phyloP scores from a whole-genome alignment of 2,888 invertebrate species.

The Clepsis dumicolana region DNA sequence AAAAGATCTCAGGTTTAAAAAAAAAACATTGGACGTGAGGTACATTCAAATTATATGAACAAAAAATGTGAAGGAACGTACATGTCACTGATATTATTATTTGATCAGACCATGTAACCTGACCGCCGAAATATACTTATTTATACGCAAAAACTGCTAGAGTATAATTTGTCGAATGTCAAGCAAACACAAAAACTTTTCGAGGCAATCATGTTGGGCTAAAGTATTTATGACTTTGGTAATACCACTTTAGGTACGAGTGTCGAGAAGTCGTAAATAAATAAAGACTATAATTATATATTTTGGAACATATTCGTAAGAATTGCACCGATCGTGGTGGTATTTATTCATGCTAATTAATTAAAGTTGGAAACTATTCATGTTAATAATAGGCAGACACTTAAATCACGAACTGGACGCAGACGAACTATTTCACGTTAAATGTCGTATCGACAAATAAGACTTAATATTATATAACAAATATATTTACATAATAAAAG shows the following conservation, averaged over 20 bases:
- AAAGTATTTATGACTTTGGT: not conserved
- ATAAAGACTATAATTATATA: not conserved
- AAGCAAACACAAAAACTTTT: constrained; percentile 10
- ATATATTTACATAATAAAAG: too few relatives aligned
- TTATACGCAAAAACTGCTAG: not conserved
- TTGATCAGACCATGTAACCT: constrained; percentile 10
- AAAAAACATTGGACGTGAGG: not conserved
- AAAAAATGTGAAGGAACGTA: not conserved
- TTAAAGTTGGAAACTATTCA: not conserved
- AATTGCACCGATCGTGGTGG: not conserved
- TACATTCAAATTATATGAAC: not conserved
- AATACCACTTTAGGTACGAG: not conserved
- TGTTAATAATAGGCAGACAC: not conserved
- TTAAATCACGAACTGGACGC: not conserved
- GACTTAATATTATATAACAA: too few relatives aligned
- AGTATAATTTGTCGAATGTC: constrained; percentile 26
- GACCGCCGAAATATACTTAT: not conserved
- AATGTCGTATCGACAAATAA: too few relatives aligned
- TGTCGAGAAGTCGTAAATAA: not conserved
- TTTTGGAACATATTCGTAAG: not conserved
- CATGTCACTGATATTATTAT: constrained; percentile 12
- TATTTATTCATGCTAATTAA: not conserved
- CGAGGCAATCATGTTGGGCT: not conserved
- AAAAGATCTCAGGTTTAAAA: not conserved
- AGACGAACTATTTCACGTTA: too few relatives aligned